Conservation (phyloP, 64 coral and sea anemone species). For the Astreopora myriophthalma region DNA sequence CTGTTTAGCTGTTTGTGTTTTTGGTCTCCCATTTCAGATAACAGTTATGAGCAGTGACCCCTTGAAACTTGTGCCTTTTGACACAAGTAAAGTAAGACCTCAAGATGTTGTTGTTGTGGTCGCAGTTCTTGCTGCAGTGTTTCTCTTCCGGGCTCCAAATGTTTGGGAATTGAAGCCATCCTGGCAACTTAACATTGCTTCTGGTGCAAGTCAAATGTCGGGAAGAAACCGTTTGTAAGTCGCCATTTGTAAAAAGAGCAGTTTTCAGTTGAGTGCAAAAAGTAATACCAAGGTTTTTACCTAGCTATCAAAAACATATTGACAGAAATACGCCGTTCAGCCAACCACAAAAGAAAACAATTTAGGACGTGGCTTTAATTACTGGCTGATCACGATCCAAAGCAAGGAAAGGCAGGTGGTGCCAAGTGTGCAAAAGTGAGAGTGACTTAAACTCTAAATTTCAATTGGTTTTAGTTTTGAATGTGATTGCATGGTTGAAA, state of each 20-base stretch:
- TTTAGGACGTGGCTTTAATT: no score
- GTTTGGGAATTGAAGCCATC: conserved; percentile 71
- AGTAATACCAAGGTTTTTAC: no score
- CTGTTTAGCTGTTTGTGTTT: background rate
- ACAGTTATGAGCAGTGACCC: conserved; percentile 25
- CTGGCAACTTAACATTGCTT: conserved; percentile 62
- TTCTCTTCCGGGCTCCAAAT: conserved; percentile 88
- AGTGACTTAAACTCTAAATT: no score
- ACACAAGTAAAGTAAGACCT: conserved; percentile 47
- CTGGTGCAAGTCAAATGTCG: background rate
- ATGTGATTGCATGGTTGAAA: no score
- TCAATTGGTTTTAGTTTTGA: no score
- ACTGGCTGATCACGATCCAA: no score
- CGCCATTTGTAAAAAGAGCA: background rate
- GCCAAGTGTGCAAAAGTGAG: no score
- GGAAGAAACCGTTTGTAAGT: conserved; percentile 48
- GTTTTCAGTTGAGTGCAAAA: no score
- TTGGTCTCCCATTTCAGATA: background rate
- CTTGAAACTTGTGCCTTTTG: conserved; percentile 12
- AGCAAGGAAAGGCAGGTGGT: no score
- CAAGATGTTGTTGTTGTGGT: conserved; percentile 81
- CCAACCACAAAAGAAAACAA: no score
- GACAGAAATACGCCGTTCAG: no score
- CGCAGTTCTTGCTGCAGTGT: conserved; percentile 65
- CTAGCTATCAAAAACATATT: no score